Conservation (phyloP, 2,888 invertebrate species). For the Exocentrus adspersus region DNA sequence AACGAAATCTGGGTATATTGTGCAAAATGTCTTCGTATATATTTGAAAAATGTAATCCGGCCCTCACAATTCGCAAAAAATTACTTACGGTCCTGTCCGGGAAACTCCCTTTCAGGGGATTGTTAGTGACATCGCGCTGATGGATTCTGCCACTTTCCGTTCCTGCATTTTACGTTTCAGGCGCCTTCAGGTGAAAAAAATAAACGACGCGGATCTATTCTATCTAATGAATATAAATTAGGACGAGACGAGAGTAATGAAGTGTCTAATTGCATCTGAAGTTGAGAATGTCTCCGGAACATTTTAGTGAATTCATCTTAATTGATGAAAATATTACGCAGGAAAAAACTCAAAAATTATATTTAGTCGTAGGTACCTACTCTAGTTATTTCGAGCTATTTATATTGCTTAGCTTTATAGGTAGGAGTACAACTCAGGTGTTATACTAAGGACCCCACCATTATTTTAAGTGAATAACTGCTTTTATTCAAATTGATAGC, state of each 20-base stretch:
- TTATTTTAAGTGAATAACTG: not conserved
- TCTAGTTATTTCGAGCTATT: no score
- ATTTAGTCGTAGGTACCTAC: no score
- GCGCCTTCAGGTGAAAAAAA: conserved; percentile 22
- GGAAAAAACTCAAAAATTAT: no score
- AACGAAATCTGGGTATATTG: no score
- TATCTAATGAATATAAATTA: conserved; percentile 22
- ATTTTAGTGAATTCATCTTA: not conserved
- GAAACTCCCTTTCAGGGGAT: conserved; percentile 10
- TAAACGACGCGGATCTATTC: conserved; percentile 1
- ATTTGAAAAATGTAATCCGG: no score
- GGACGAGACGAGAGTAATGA: conserved; percentile 1
- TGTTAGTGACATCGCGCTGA: conserved; percentile 18
- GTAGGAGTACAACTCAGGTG: no score
- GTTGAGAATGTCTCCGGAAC: not conserved
- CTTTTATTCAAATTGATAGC: not conserved
- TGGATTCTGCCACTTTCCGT: conserved; percentile 24
- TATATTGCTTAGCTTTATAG: no score
- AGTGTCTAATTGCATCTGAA: conserved; percentile 1
- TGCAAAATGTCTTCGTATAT: no score
- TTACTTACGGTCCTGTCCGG: not conserved
- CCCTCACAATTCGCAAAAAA: no score
- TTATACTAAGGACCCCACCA: no score
- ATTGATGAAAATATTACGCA: no score
- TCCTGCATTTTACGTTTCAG: not conserved